phyloP scores from a whole-genome alignment of 2,888 invertebrate species.

The Callinectes sapidus region DNA sequence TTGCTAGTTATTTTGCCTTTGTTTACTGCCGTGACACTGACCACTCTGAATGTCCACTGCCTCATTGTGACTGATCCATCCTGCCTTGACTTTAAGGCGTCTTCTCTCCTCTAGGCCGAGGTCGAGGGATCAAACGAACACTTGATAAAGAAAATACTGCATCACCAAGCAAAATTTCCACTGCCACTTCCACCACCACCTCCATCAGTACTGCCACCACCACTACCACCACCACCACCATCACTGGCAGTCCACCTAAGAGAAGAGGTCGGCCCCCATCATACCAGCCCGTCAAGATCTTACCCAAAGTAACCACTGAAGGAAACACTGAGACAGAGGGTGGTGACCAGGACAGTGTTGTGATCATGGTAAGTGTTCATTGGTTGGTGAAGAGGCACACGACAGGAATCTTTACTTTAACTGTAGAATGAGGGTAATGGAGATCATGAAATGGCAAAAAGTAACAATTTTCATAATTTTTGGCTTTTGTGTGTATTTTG shows the following conservation, averaged over 20 bases:
- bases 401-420: background rate
- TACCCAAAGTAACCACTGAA: background rate
- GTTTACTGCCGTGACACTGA: background rate
- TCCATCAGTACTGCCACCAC: background rate
- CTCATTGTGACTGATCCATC: slow-evolving; percentile 41
- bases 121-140: slow-evolving; percentile 54
- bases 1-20: background rate
- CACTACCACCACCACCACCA: slow-evolving; percentile 18
- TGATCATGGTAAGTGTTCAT: background rate
- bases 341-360: background rate
- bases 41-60: background rate
- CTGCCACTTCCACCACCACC: background rate
- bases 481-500: no score
- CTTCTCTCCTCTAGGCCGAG: slow-evolving; percentile 51
- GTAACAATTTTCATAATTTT: no score
- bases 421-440: background rate
- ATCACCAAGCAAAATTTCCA: background rate
- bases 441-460: no score
- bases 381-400: background rate
- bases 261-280: slow-evolving; percentile 59
- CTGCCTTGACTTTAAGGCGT: slow-evolving; percentile 35
- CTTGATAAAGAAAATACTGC: background rate
- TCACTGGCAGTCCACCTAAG: slow-evolving; percentile 41
- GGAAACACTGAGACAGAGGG: background rate
- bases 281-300: slow-evolving; percentile 9